These are phyloP conservation scores for Vollenhovia emeryi DNA, from an alignment of 1,140 invertebrate genomes.

Conservation along the genomic window DNA sequence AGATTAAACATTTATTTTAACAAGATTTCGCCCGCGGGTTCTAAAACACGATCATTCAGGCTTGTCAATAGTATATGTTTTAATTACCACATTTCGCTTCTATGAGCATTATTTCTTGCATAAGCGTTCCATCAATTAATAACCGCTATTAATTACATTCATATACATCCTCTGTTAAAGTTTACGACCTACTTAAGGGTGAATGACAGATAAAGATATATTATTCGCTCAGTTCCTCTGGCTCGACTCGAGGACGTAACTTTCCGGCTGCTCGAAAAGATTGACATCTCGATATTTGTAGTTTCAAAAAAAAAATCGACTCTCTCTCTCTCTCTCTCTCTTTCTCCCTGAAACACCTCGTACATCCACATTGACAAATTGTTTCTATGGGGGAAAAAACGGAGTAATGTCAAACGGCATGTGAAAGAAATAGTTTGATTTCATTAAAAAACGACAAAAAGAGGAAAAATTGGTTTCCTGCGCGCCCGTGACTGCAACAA, in stretches of 20 bases:
- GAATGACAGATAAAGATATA: not conserved
- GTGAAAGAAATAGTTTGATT: slow-evolving; percentile 53
- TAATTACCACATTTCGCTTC: not conserved
- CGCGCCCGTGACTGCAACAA: slow-evolving; percentile 37
- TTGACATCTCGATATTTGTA: not conserved
- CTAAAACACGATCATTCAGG: not conserved
- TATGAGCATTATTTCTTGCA: not conserved
- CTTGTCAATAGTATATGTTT: not conserved
- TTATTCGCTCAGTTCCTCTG: not conserved
- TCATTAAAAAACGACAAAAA: slow-evolving; percentile 39
- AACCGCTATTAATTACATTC: not conserved
- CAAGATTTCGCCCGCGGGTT: not conserved
- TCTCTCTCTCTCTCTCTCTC: too few relatives aligned
- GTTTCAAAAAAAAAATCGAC: not conserved
- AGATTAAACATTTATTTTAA: not conserved
- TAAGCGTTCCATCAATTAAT: not conserved
- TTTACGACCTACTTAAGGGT: not conserved
- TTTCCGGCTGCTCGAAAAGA: not conserved
- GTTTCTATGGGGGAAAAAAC: slow-evolving; percentile 16
- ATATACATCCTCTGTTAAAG: not conserved
- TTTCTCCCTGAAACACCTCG: not conserved
- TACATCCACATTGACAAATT: slow-evolving; percentile 18
- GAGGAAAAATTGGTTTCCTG: slow-evolving; percentile 39
- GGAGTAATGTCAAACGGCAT: slow-evolving; percentile 43
- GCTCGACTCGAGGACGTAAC: not conserved